Base-by-base conservation (phyloP, 2,113 vertebrate species). In the Terrapene triunguis region DNA sequence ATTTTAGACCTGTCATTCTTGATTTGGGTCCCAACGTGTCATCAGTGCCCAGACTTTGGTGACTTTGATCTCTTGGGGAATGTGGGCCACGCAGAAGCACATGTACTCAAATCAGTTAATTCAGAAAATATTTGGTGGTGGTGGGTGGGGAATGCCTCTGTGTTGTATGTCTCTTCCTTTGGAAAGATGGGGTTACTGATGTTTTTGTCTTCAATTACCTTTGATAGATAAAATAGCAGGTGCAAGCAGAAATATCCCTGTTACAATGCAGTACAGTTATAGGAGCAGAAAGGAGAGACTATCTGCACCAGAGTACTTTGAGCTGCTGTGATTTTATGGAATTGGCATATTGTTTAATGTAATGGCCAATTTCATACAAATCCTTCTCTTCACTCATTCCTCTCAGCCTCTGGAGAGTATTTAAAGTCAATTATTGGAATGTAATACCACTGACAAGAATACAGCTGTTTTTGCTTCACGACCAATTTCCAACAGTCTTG, bases 341-440 rank as follows among this genome's bases (percentile, higher is more conserved):
- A 91, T 22, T 79, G 80, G 55, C 27, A n/a, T 89, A 17, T 62
- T 48, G n/a, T 72, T 82, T 85, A 84, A 80, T 47, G 69, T 38
- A 85, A 74, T 88, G 24, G 16, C 79, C 69, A 5, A 8, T 95
- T 92, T 85, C 51, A 55, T 85, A 87, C 79, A 27, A 82, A 48
- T 82, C 87, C 93, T 96, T 57, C 59, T 92, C 42, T 96, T 89
- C 76, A 83, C 82, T 50, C 57, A 72, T 74, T 84, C 85, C 48
- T 88, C 81, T 93, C 29, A 72, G 48, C 78, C 84, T 85, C 96
- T 78, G 82, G 62, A 89, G 80, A 79, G 62, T 93, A 89, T 50
- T 93, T 93, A 83, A 92, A 96, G 89, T 96, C 93, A 96, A 7
- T 93, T 96, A 57, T 93, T 96, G 82, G 90, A 83, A 81, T 94